Percentiles rank a stretch among this genome's conserved stretches.
Conservation (phyloP, 2,888 invertebrate species). For the Sesia apiformis region DNA sequence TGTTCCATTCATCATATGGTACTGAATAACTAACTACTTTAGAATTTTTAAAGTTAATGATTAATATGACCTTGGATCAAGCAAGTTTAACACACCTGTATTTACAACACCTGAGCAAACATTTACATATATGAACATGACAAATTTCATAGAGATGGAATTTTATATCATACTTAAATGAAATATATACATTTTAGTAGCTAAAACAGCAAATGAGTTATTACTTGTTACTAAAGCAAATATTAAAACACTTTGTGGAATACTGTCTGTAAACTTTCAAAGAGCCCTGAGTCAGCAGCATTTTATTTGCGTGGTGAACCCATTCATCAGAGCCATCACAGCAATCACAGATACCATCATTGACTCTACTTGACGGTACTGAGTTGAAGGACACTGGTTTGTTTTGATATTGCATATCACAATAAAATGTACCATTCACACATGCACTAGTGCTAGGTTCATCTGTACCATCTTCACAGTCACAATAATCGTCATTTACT, state of each 20-base stretch:
- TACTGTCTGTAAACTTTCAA: slow-evolving; percentile 37
- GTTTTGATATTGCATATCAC: slow-evolving; percentile 72
- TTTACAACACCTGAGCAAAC: too few relatives aligned
- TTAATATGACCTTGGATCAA: too few relatives aligned
- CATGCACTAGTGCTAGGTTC: slow-evolving; percentile 94
- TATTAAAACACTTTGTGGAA: slow-evolving; percentile 42
- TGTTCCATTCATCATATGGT: too few relatives aligned
- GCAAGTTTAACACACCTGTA: too few relatives aligned
- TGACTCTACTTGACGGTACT: slow-evolving; percentile 85
- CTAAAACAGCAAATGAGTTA: too few relatives aligned
- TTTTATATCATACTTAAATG: slow-evolving; percentile 52
- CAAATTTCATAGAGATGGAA: slow-evolving; percentile 4
- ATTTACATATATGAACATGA: too few relatives aligned
- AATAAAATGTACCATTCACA: slow-evolving; percentile 87
- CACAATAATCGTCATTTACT: slow-evolving; percentile 91
- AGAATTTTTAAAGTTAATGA: too few relatives aligned
- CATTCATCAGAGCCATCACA: slow-evolving; percentile 95
- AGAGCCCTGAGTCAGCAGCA: slow-evolving; percentile 44
- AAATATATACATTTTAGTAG: too few relatives aligned
- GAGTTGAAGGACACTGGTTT: slow-evolving; percentile 43
- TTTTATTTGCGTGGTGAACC: slow-evolving; percentile 30
- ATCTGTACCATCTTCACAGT: slow-evolving; percentile 86
- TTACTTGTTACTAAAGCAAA: slow-evolving; percentile 18
- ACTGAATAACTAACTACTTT: too few relatives aligned
- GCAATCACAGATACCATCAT: slow-evolving; percentile 96